Evolutionary conservation across 2,797 vertebrate genomes (phyloP).

Genomic region (Chiloscyllium punctatum): DNA sequence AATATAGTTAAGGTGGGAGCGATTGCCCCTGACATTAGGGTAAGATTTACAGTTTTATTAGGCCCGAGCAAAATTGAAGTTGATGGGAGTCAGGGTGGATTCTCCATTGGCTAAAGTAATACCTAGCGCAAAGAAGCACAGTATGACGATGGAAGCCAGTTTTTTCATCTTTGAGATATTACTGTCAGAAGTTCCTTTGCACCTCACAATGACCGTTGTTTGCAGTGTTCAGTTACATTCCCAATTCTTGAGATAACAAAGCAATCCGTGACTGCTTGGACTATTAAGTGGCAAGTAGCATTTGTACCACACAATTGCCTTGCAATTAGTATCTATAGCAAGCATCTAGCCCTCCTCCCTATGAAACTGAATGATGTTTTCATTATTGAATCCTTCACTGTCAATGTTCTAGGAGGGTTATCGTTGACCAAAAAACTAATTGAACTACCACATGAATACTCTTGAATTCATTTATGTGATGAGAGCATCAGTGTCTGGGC

Average conservation of each 20-base stretch:
- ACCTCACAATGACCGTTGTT: too few species aligned
- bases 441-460: neutral
- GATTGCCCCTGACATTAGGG: neutral
- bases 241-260: neutral
- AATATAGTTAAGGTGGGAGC: neutral
- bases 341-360: neutral
- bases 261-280: neutral
- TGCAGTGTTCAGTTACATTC: neutral
- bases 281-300: neutral
- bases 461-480: too few species aligned
- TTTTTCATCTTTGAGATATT: neutral
- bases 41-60: neutral
- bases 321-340: neutral
- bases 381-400: neutral
- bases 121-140: neutral
- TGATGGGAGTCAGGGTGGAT: too few species aligned
- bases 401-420: neutral
- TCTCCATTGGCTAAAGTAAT: neutral
- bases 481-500: too few species aligned
- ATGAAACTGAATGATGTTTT: neutral
- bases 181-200: neutral
- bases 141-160: neutral
- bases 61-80: too few species aligned
- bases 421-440: neutral
- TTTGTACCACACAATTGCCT: neutral